Evolutionary conservation across 1,140 invertebrate species (phyloP), one percentile per base, ranked within the genome.

Genomic region (Meloidogyne floridensis): DNA sequence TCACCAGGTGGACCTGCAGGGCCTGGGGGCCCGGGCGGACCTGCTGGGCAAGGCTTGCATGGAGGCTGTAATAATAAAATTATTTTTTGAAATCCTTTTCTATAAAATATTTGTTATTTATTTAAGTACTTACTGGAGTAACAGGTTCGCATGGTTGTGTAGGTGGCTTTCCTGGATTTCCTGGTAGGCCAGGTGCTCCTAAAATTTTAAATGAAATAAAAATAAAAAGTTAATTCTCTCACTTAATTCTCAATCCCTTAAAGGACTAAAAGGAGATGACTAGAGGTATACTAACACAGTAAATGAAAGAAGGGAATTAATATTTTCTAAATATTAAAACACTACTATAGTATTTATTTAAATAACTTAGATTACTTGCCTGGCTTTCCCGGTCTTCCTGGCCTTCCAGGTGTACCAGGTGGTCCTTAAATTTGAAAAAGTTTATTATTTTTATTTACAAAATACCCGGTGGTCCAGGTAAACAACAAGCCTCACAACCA

Each of bases 401-500:
- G 84, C 18, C 86, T 84, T 18, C 83, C 83, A 15, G 83, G 83
- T 13, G 82, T 83, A 18, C 82, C 82, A 18, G 74, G 72, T 5
- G 83, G 51, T 56, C 83, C 59, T 65, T 65, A 15, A 59, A 65
- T n/a, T n/a, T n/a, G n/a, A n/a, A n/a, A n/a, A n/a, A n/a, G n/a
- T n/a, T n/a, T n/a, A n/a, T n/a, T n/a, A n/a, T n/a, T 15, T 59
- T 59, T 54, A 54, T 54, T 65, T 65, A 65, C 47, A 47, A 47
- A 65, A n/a, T 65, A 65, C 59, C 83, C 56, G 87, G 87, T 59
- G 84, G 81, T 80, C 87, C 87, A 77, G 84, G 84, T 74, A 81
- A 83, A 65, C 87, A 89, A 81, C 88, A 89, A 13, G 80, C 81
- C 59, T 86, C 85, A 80, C 88, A 89, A 20, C 77, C 73, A 42